Evolutionary conservation across 2,888 invertebrate species (phyloP).

Genomic region (Watsonalla cultraria): DNA sequence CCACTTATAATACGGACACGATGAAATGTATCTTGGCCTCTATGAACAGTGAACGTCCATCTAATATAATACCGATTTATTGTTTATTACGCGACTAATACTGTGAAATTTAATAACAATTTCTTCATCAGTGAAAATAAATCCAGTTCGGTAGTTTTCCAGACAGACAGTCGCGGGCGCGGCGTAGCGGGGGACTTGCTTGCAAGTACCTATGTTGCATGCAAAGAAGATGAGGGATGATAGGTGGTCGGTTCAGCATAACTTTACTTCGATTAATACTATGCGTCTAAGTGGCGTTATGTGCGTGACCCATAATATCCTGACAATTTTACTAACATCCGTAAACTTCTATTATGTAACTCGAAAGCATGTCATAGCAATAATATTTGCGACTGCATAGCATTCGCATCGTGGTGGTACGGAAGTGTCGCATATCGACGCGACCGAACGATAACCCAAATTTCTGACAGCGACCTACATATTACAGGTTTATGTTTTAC

Average conservation of each 20-base stretch:
- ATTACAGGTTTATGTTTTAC: slow-evolving; percentile 57
- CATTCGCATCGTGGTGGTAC: slow-evolving; percentile 55
- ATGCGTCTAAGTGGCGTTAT: slow-evolving; percentile 19
- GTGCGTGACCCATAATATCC: slow-evolving; percentile 35
- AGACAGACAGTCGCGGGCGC: no score
- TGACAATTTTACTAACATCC: slow-evolving; percentile 40
- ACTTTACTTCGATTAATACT: background rate
- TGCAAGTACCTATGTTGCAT: no score
- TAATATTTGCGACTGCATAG: slow-evolving; percentile 59
- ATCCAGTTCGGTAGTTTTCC: no score
- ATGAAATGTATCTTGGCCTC: slow-evolving; percentile 11
- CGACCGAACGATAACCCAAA: slow-evolving; percentile 74
- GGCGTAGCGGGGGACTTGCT: no score
- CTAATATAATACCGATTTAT: background rate
- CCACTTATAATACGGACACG: slow-evolving; percentile 3
- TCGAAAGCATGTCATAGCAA: slow-evolving; percentile 37
- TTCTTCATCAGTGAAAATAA: no score
- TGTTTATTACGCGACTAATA: background rate
- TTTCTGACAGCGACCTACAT: slow-evolving; percentile 73
- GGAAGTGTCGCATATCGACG: slow-evolving; percentile 73
- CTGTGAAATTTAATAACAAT: no score
- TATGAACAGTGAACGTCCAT: slow-evolving; percentile 5
- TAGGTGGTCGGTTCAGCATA: no score
- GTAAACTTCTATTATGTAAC: slow-evolving; percentile 47
- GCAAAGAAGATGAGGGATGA: no score